These are phyloP conservation scores for Lithodes maja DNA, from an alignment of 2,888 invertebrate species.

Conservation along the genomic window DNA sequence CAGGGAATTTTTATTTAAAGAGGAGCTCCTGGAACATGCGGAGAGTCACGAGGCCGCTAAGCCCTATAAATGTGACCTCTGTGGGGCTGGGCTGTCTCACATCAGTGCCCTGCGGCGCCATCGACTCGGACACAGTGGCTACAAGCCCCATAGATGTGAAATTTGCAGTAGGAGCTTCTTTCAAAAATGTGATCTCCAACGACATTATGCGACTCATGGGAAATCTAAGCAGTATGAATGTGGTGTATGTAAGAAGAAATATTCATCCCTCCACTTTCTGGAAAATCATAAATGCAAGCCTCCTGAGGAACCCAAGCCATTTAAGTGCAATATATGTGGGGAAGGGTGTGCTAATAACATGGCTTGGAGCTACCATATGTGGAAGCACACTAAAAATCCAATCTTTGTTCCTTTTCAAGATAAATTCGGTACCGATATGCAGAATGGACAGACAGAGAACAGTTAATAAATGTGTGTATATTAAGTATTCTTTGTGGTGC, in stretches of 20 bases:
- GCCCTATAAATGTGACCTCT: slow-evolving; percentile 69
- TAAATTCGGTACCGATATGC: slow-evolving; percentile 34
- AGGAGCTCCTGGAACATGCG: slow-evolving; percentile 63
- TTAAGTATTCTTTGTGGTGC: too few relatives aligned
- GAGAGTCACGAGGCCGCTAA: slow-evolving; percentile 70
- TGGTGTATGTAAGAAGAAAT: slow-evolving; percentile 68
- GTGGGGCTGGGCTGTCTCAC: slow-evolving; percentile 68
- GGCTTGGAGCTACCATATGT: slow-evolving; percentile 71
- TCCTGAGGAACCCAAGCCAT: slow-evolving; percentile 68
- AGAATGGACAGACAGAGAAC: slow-evolving; percentile 41
- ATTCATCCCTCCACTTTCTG: slow-evolving; percentile 64
- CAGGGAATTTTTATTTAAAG: slow-evolving; percentile 64
- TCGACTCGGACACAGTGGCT: slow-evolving; percentile 64
- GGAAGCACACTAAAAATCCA: slow-evolving; percentile 70
- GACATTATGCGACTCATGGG: slow-evolving; percentile 65
- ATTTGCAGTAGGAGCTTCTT: slow-evolving; percentile 66
- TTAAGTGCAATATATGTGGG: slow-evolving; percentile 69
- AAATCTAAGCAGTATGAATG: slow-evolving; percentile 65
- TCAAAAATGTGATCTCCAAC: slow-evolving; percentile 68
- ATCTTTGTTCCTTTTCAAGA: slow-evolving; percentile 70
- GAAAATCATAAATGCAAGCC: slow-evolving; percentile 69
- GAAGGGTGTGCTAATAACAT: slow-evolving; percentile 69
- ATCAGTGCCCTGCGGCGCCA: slow-evolving; percentile 67
- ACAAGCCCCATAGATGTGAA: slow-evolving; percentile 68
- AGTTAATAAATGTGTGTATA: too few relatives aligned